Conservation (phyloP, 2,888 invertebrate genomes). For the Graphium colonna region DNA sequence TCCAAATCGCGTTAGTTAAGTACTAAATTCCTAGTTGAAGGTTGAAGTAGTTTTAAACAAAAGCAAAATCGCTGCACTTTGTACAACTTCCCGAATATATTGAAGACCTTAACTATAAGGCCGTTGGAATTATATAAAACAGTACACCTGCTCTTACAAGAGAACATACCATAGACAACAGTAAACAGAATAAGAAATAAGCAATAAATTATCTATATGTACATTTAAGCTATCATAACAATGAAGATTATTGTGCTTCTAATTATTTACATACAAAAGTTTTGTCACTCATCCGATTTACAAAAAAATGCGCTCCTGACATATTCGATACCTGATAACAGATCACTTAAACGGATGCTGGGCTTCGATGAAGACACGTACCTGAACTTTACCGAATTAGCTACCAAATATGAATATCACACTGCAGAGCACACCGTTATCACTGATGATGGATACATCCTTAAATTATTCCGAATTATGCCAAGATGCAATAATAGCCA, state of each 20-base stretch:
- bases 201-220: constrained; percentile 37
- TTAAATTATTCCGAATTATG: constrained; percentile 36
- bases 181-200: constrained; percentile 42
- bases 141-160: constrained; percentile 39
- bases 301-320: constrained; percentile 39
- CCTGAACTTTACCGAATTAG: constrained; percentile 38
- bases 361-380: constrained; percentile 61
- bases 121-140: constrained; percentile 65
- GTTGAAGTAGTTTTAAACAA: constrained; percentile 4
- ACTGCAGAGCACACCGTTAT: constrained; percentile 36
- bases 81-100: constrained; percentile 30
- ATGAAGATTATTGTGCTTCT: constrained; percentile 18
- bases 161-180: constrained; percentile 46
- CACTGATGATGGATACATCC: constrained; percentile 42
- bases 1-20: background rate
- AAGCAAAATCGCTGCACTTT: constrained; percentile 14
- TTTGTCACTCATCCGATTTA: constrained; percentile 8
- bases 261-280: constrained; percentile 4
- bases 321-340: constrained; percentile 48
- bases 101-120: constrained; percentile 57
- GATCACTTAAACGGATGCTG: constrained; percentile 47
- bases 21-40: background rate
- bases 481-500: constrained; percentile 38
- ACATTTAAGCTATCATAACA: constrained; percentile 20
- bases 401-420: constrained; percentile 35